These are phyloP conservation scores for Scopus umbretta DNA, from an alignment of 2,113 vertebrate species.

Conservation along the genomic window DNA sequence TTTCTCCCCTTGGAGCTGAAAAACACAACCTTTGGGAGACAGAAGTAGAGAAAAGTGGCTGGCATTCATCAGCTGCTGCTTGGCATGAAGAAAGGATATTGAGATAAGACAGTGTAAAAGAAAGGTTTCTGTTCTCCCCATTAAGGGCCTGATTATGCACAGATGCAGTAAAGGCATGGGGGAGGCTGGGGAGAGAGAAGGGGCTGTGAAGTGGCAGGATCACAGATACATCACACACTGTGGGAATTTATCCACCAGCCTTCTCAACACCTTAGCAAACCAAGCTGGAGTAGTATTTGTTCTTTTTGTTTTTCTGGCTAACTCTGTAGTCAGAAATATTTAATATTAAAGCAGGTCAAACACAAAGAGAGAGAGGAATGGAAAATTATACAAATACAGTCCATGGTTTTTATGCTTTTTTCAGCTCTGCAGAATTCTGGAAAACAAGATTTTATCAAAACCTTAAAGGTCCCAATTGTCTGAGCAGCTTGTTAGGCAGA, in stretches of 20 bases:
- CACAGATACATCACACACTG: background rate
- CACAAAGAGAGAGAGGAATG: background rate
- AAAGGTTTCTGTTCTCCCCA: background rate
- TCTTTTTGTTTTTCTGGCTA: background rate
- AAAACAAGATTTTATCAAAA: conserved; percentile 34
- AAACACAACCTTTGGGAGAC: background rate
- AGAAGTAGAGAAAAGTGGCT: background rate
- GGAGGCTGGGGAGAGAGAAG: background rate
- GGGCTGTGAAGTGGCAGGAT: background rate
- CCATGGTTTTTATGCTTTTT: background rate
- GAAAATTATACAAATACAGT: background rate
- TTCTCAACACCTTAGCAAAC: background rate
- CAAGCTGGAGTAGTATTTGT: background rate
- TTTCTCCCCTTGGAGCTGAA: conserved; percentile 14
- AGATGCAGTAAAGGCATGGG: background rate
- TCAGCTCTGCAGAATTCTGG: background rate
- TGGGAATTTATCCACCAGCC: background rate
- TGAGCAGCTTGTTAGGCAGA: background rate
- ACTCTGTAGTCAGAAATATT: background rate
- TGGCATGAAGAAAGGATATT: background rate
- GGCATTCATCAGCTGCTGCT: background rate
- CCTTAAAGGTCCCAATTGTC: background rate
- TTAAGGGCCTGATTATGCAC: background rate
- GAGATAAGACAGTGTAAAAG: conserved; percentile 10
- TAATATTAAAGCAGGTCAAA: background rate